Conservation (phyloP, 2,113 vertebrate genomes). For the Colius striatus region DNA sequence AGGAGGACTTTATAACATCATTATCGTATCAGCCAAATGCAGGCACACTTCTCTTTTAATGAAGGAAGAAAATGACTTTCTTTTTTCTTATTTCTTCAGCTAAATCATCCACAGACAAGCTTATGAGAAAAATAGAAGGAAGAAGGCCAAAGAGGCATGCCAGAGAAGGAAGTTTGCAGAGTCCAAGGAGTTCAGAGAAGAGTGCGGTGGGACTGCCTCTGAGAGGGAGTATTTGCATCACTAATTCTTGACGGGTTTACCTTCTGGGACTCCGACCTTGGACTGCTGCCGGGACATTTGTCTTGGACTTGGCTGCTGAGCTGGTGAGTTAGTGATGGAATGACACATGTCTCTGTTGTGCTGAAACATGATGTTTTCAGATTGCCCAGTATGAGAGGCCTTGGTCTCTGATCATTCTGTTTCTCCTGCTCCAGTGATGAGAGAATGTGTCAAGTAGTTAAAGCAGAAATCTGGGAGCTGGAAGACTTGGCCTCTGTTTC, state of each 20-base stretch:
- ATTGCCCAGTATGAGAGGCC: not conserved
- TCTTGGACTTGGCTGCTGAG: not conserved
- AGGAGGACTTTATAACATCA: not conserved
- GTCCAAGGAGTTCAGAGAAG: slow-evolving; percentile 1
- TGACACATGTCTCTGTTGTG: not conserved
- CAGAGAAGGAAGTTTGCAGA: slow-evolving; percentile 16
- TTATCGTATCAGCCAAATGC: not conserved
- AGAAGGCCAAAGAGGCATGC: slow-evolving; percentile 24
- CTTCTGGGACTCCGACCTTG: not conserved
- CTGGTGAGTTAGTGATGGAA: slow-evolving; percentile 31
- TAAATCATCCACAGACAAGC: slow-evolving; percentile 12
- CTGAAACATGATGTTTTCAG: slow-evolving; percentile 8
- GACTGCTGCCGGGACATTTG: not conserved
- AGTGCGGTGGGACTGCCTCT: slow-evolving; percentile 22
- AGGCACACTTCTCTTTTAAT: not conserved
- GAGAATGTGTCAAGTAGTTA: slow-evolving; percentile 6
- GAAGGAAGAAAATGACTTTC: not conserved
- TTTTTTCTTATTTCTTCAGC: not conserved
- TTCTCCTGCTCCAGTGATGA: not conserved
- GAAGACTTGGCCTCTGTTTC: not conserved
- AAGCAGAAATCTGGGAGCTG: not conserved
- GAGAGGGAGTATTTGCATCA: not conserved
- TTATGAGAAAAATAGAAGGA: slow-evolving; percentile 31
- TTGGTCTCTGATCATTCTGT: slow-evolving; percentile 8
- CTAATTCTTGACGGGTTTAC: not conserved